A percentile compares a stretch with the other conserved stretches of the same genome.
Conservation (phyloP, 2,113 vertebrate genomes). For the Brachyistius frenatus region DNA sequence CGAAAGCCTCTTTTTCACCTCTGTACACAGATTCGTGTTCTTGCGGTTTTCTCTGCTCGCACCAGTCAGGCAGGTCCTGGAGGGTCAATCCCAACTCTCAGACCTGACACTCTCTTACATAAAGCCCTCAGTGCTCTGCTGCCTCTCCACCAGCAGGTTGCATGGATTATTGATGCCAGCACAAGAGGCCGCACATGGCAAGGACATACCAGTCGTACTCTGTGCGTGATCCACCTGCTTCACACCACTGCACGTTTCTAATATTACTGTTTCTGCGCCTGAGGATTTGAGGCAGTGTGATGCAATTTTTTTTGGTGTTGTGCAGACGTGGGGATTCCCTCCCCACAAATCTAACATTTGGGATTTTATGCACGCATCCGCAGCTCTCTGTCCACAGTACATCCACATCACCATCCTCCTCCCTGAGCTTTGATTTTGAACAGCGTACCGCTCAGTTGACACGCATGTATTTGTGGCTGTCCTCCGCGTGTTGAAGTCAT, state of each 20-base stretch:
- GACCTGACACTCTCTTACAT: slow-evolving; percentile 67
- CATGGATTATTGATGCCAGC: slow-evolving; percentile 75
- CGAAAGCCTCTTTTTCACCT: neutral
- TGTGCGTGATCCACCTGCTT: neutral
- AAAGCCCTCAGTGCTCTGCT: slow-evolving; percentile 54
- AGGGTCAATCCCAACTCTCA: slow-evolving; percentile 35
- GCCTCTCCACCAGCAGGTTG: slow-evolving; percentile 50
- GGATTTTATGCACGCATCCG: neutral
- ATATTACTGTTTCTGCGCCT: neutral
- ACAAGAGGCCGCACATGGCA: slow-evolving; percentile 39
- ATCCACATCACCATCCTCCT: slow-evolving; percentile 17
- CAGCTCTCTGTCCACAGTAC: neutral
- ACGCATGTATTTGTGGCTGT: slow-evolving; percentile 56
- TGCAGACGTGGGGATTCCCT: slow-evolving; percentile 44
- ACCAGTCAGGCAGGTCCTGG: slow-evolving; percentile 34
- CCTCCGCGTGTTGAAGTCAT: slow-evolving; percentile 59
- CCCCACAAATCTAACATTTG: neutral
- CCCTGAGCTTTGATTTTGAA: slow-evolving; percentile 42
- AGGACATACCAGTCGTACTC: slow-evolving; percentile 43
- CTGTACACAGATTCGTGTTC: slow-evolving; percentile 16
- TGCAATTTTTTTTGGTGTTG: neutral
- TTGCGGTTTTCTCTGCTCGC: neutral
- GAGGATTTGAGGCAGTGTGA: neutral
- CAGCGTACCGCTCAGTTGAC: slow-evolving; percentile 41
- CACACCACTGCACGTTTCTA: neutral